Evolutionary conservation across 2,113 vertebrate species (phyloP).

Genomic region (Cyphomyrus discorhynchus): DNA sequence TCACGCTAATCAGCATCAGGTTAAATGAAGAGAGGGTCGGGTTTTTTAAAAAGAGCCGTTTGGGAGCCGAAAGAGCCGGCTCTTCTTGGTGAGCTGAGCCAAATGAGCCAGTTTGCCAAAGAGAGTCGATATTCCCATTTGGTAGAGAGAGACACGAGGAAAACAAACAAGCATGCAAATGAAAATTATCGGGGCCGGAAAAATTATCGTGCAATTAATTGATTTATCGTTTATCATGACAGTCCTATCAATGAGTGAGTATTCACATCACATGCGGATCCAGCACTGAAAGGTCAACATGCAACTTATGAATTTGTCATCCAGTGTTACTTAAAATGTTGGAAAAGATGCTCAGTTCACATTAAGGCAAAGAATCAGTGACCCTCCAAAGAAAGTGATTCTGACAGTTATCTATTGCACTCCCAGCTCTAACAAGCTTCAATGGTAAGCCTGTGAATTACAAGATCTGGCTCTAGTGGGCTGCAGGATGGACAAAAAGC

Average conservation of each 20-base stretch:
- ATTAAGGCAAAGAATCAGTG: background rate
- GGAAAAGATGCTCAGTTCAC: background rate
- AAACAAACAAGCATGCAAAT: too few relatives aligned
- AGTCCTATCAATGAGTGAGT: background rate
- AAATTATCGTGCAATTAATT: too few relatives aligned
- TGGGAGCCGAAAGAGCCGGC: too few relatives aligned
- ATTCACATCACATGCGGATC: background rate
- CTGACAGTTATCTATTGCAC: background rate
- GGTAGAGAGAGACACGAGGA: too few relatives aligned
- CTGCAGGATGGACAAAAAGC: background rate
- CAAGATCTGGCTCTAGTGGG: background rate
- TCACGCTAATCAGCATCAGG: too few relatives aligned
- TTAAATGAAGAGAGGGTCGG: too few relatives aligned
- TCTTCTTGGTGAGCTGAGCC: too few relatives aligned
- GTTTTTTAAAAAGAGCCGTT: too few relatives aligned
- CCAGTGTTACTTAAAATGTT: background rate
- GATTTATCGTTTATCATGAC: too few relatives aligned
- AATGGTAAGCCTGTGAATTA: background rate
- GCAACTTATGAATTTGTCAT: background rate
- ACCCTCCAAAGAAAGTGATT: background rate
- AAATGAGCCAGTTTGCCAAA: too few relatives aligned
- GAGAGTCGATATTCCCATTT: too few relatives aligned
- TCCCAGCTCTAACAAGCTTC: background rate
- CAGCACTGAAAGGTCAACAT: background rate
- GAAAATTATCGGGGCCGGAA: too few relatives aligned